Conservation (phyloP, 2,888 invertebrate genomes). For the Atherix ibis region DNA sequence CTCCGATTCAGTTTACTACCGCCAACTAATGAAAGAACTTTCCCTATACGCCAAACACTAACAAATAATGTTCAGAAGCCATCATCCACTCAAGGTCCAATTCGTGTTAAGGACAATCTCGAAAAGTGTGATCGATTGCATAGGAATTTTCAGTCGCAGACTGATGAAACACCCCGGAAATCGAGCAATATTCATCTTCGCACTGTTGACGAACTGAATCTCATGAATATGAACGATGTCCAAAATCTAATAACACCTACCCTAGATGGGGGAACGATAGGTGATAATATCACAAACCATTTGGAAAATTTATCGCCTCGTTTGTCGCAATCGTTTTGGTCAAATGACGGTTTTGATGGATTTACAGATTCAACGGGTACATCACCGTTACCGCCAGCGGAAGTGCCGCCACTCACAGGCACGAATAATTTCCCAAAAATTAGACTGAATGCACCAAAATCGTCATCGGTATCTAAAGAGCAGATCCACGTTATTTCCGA, state of each 20-base stretch:
- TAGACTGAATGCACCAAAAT: too few relatives aligned
- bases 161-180: not conserved
- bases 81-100: slow-evolving; percentile 7
- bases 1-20: slow-evolving; percentile 11
- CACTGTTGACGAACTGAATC: slow-evolving; percentile 30
- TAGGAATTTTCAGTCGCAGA: too few relatives aligned
- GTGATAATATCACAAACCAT: not conserved
- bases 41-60: not conserved
- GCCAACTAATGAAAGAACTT: not conserved
- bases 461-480: too few relatives aligned
- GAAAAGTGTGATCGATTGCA: too few relatives aligned
- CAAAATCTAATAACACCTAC: slow-evolving; percentile 27
- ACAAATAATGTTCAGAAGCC: not conserved
- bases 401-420: too few relatives aligned
- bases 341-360: not conserved
- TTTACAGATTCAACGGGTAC: slow-evolving; percentile 1
- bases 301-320: not conserved
- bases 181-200: slow-evolving; percentile 27
- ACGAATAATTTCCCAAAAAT: too few relatives aligned
- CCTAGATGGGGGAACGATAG: slow-evolving; percentile 15
- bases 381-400: too few relatives aligned
- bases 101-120: slow-evolving; percentile 25
- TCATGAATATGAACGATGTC: slow-evolving; percentile 30
- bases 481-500: too few relatives aligned
- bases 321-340: not conserved